Conservation (phyloP, 2,113 vertebrate genomes). For the Limanda limanda region DNA sequence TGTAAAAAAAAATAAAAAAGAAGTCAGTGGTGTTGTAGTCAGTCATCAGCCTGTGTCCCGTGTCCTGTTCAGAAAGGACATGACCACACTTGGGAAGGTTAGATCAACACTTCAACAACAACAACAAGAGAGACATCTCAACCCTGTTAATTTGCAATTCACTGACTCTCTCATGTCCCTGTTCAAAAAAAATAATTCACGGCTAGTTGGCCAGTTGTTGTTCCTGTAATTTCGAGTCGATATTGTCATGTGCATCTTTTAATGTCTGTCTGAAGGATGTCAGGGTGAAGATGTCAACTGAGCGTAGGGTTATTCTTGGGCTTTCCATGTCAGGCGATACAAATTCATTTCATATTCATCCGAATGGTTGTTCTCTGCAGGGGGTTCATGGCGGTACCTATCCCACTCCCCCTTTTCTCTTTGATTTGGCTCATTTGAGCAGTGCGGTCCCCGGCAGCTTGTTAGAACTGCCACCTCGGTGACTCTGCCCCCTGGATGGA, state of each 20-base stretch:
- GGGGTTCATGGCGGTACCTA: conserved; percentile 82
- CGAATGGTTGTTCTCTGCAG: conserved; percentile 82
- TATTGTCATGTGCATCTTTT: conserved; percentile 62
- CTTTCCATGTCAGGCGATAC: conserved; percentile 82
- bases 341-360: conserved; percentile 86
- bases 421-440: conserved; percentile 88
- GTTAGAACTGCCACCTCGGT: conserved; percentile 86
- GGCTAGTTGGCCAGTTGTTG: conserved; percentile 30
- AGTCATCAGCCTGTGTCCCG: conserved; percentile 47
- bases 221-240: conserved; percentile 27
- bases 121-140: conserved; percentile 18
- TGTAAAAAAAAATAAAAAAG: conserved; percentile 9
- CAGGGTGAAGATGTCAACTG: conserved; percentile 58
- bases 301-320: conserved; percentile 77
- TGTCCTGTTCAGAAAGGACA: conserved; percentile 45
- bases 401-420: conserved; percentile 80
- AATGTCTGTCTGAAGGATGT: conserved; percentile 61
- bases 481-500: conserved; percentile 84
- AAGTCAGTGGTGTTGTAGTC: conserved; percentile 28
- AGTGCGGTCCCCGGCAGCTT: conserved; percentile 82
- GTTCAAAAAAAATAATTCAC: conserved; percentile 32
- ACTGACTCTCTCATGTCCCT: conserved; percentile 21
- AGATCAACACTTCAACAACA: conserved; percentile 40
- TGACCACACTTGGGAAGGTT: conserved; percentile 20
- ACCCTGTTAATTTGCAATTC: conserved; percentile 41